Conservation (phyloP, 92 coral and sea anemone genomes). For the Anthopleura xanthogrammica region DNA sequence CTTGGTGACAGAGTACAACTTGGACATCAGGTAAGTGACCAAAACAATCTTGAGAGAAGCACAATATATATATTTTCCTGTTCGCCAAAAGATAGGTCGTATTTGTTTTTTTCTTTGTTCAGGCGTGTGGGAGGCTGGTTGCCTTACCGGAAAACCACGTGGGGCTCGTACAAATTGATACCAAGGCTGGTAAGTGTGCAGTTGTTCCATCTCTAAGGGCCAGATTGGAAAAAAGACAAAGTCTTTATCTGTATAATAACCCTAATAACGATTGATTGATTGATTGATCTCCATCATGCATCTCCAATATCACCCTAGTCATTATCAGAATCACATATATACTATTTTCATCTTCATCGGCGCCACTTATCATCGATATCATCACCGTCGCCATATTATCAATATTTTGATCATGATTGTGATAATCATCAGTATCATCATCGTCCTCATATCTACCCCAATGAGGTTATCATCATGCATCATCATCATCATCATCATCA, state of each 20-base stretch:
- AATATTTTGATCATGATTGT: neutral
- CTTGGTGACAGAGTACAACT: slow-evolving; percentile 83
- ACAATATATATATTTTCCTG: neutral
- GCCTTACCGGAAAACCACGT: slow-evolving; percentile 84
- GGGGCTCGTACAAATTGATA: slow-evolving; percentile 81
- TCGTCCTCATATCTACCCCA: too few species aligned
- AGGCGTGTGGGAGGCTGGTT: slow-evolving; percentile 79
- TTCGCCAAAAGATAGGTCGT: neutral
- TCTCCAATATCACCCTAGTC: too few species aligned
- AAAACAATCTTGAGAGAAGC: neutral
- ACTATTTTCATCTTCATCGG: too few species aligned
- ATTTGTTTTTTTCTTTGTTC: neutral
- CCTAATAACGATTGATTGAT: too few species aligned
- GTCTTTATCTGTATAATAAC: too few species aligned
- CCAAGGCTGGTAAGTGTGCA: slow-evolving; percentile 10
- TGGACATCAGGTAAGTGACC: slow-evolving; percentile 74
- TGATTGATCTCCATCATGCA: too few species aligned
- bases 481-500: too few species aligned
- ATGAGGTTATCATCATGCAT: too few species aligned
- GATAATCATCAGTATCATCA: too few species aligned
- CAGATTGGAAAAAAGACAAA: too few species aligned
- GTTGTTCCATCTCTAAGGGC: neutral
- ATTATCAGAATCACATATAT: too few species aligned
- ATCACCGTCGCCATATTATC: neutral
- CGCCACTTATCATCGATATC: too few species aligned